Conservation (phyloP, 2,113 vertebrate genomes). For the Malurus elegans region DNA sequence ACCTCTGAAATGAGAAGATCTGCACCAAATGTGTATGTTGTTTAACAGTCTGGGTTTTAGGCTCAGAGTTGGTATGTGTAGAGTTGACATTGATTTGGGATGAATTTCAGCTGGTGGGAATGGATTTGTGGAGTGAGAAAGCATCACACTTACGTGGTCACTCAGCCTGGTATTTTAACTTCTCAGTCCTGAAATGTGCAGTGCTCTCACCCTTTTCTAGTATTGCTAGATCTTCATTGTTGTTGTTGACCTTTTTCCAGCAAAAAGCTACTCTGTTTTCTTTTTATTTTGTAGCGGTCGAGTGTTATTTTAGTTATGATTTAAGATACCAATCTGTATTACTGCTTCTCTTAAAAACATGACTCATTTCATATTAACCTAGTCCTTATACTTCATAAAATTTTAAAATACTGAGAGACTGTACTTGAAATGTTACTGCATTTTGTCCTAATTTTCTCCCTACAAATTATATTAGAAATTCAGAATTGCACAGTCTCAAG, state of each 20-base stretch:
- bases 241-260: not conserved
- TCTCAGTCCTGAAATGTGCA: not conserved
- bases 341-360: constrained; percentile 51
- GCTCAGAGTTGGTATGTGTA: not conserved
- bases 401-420: constrained; percentile 50
- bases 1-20: not conserved
- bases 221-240: not conserved
- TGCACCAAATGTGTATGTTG: not conserved
- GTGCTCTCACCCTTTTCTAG: not conserved
- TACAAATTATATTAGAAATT: constrained; percentile 46
- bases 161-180: not conserved
- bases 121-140: not conserved
- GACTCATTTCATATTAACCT: constrained; percentile 59
- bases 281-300: not conserved
- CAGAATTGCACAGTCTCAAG: constrained; percentile 40
- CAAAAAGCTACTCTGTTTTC: not conserved
- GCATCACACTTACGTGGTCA: not conserved
- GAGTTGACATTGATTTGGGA: not conserved
- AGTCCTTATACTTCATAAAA: constrained; percentile 61
- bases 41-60: not conserved
- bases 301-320: not conserved
- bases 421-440: constrained; percentile 35
- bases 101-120: not conserved
- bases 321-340: constrained; percentile 37
- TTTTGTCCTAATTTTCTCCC: constrained; percentile 50